Percentiles rank a stretch among this genome's conserved stretches.
phyloP scores from a whole-genome alignment of 2,797 vertebrate genomes.

The Amniataba percoides region DNA sequence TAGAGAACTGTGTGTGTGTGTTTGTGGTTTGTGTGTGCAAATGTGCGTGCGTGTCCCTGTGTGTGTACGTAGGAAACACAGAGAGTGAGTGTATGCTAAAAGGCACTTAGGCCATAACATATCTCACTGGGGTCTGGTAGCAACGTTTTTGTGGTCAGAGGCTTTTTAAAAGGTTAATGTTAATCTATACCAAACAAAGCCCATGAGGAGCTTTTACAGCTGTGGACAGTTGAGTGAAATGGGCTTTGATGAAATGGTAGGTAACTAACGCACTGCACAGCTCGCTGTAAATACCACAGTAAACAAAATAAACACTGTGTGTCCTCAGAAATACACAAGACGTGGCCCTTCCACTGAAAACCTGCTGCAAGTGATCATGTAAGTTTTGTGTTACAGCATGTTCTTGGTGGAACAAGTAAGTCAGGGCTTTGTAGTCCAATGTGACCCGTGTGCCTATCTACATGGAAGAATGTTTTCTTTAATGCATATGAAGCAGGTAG shows the following conservation, averaged over 20 bases:
- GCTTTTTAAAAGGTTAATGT: constrained; percentile 90
- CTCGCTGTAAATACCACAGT: constrained; percentile 80
- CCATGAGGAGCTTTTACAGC: constrained; percentile 87
- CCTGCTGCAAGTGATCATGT: constrained; percentile 73
- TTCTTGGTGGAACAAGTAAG: constrained; percentile 68
- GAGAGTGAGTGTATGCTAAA: constrained; percentile 81
- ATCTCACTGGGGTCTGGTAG: constrained; percentile 87
- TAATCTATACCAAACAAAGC: constrained; percentile 89
- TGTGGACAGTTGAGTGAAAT: constrained; percentile 84
- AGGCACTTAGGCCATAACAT: constrained; percentile 89
- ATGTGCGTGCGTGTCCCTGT: constrained; percentile 43
- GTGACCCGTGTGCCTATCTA: constrained; percentile 83
- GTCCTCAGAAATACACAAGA: constrained; percentile 61
- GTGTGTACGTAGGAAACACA: constrained; percentile 64
- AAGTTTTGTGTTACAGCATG: constrained; percentile 77
- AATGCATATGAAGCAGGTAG: constrained; percentile 86
- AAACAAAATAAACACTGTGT: constrained; percentile 74
- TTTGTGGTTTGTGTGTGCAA: constrained; percentile 13
- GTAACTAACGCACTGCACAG: constrained; percentile 80
- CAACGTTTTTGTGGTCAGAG: constrained; percentile 87
- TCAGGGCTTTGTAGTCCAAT: constrained; percentile 75
- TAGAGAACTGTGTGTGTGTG: constrained; percentile 59
- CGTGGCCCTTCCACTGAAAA: constrained; percentile 47
- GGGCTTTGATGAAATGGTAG: constrained; percentile 85
- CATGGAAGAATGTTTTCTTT: constrained; percentile 82